Conservation (phyloP, 2,888 invertebrate genomes). For the Dicranocentrus wangi region DNA sequence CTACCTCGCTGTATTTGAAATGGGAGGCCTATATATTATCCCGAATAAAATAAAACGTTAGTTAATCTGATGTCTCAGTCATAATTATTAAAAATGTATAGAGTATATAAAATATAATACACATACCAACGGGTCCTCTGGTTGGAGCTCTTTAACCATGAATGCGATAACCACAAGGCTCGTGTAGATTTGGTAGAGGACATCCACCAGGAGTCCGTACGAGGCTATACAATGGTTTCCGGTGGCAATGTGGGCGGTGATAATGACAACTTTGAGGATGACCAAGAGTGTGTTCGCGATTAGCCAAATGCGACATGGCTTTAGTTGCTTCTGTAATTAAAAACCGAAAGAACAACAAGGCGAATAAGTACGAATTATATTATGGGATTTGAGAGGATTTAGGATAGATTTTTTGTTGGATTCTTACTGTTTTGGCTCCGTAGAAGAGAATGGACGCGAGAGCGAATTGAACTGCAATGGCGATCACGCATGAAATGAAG, state of each 20-base stretch:
- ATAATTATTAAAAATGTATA: too few species aligned
- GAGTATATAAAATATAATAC: too few species aligned
- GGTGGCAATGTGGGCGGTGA: conserved; percentile 25
- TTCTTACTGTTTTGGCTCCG: conserved; percentile 11
- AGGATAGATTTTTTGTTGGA: background rate
- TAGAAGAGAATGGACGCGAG: conserved; percentile 6
- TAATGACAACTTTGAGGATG: conserved; percentile 20
- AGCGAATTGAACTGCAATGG: background rate
- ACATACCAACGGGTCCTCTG: background rate
- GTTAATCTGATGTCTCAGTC: too few species aligned
- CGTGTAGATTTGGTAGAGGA: conserved; percentile 18
- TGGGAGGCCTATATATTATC: too few species aligned
- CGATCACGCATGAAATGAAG: background rate
- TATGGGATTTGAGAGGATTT: too few species aligned
- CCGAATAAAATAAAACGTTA: too few species aligned
- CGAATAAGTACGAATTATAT: too few species aligned
- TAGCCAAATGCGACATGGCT: conserved; percentile 7
- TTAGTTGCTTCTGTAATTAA: background rate
- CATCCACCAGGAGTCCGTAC: conserved; percentile 16
- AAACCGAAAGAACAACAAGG: background rate
- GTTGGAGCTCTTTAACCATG: conserved; percentile 5
- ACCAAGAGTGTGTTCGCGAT: background rate
- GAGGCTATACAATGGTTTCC: conserved; percentile 32
- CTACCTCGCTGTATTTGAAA: too few species aligned
- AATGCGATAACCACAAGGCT: background rate